phyloP scores from a whole-genome alignment of 2,797 vertebrate genomes.

The Channallabes apus region DNA sequence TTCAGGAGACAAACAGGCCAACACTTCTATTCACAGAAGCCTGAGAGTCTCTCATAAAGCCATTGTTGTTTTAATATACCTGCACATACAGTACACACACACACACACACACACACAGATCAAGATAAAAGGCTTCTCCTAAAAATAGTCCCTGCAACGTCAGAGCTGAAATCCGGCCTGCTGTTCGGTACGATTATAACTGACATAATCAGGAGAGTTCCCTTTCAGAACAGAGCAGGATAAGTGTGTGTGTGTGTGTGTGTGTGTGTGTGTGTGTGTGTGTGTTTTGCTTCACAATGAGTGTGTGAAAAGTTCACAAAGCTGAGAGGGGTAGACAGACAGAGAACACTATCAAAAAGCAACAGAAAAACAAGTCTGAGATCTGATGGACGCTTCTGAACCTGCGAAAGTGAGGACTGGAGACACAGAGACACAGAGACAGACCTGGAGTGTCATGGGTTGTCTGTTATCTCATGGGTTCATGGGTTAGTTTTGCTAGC shows the following conservation, averaged over 20 bases:
- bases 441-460: not conserved
- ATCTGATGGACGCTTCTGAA: not conserved
- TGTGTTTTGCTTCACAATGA: not conserved
- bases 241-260: too few species aligned
- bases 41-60: not conserved
- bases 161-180: conserved; percentile 28
- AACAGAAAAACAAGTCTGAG: too few species aligned
- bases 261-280: too few species aligned
- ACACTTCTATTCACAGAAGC: not conserved
- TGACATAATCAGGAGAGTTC: conserved; percentile 50
- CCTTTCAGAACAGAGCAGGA: conserved; percentile 19
- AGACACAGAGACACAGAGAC: not conserved
- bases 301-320: not conserved
- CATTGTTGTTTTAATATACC: not conserved
- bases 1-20: not conserved
- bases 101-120: not conserved
- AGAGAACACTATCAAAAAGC: not conserved
- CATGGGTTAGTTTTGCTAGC: not conserved
- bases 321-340: too few species aligned
- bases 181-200: conserved; percentile 40
- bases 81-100: too few species aligned
- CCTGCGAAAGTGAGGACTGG: not conserved
- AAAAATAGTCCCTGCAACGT: conserved; percentile 47
- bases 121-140: conserved; percentile 24
- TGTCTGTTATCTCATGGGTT: too few species aligned